Evolutionary conservation across 2,797 vertebrate species (phyloP).

Genomic region (Lacerta bilineata): DNA sequence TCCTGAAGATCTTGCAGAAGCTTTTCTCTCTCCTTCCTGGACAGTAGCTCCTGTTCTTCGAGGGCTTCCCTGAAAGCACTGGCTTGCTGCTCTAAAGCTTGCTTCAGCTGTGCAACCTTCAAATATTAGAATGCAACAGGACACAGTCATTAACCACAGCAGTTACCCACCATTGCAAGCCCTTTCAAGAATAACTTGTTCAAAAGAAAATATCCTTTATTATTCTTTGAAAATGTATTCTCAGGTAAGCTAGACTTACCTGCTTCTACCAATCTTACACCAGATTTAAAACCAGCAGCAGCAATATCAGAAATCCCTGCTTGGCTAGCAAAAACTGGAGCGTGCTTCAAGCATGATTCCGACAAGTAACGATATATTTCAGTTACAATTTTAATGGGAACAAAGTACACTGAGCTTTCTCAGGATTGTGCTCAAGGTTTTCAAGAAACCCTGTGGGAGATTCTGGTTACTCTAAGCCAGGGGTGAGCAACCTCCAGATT

Average conservation of each 20-base stretch:
- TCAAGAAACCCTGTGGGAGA: background rate
- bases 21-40: conserved; percentile 85
- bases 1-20: conserved; percentile 88
- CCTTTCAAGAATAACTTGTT: background rate
- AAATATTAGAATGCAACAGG: conserved; percentile 49
- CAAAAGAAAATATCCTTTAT: background rate
- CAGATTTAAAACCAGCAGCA: background rate
- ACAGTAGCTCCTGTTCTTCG: conserved; percentile 80
- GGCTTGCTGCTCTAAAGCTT: conserved; percentile 72
- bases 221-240: conserved; percentile 1
- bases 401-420: background rate
- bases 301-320: background rate
- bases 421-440: background rate
- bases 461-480: background rate
- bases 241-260: background rate
- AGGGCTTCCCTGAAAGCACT: conserved; percentile 71
- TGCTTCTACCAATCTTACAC: no score
- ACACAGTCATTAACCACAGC: conserved; percentile 42
- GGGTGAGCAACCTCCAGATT: no score
- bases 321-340: background rate
- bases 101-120: conserved; percentile 76
- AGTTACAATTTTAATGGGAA: background rate
- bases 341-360: background rate
- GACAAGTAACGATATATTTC: background rate
- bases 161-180: background rate